phyloP scores from a whole-genome alignment of 2,888 invertebrate species.

The Stenotaenia linearis region DNA sequence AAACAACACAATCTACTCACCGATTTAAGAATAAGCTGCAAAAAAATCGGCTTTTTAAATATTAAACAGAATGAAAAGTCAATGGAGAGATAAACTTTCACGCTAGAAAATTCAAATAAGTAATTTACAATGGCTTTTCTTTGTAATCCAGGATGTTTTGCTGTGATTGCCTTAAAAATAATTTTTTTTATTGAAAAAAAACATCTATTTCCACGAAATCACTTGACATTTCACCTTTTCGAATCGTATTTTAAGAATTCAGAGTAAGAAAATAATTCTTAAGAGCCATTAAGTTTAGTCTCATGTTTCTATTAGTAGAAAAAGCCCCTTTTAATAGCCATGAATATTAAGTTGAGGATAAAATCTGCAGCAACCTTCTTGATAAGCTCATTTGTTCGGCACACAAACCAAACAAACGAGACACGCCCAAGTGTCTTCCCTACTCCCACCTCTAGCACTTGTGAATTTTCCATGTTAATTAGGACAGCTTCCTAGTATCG shows the following conservation, averaged over 20 bases:
- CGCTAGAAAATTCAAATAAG: too few species aligned
- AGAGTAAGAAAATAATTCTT: background rate
- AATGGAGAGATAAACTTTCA: too few species aligned
- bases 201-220: too few species aligned
- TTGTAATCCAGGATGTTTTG: too few species aligned
- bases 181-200: too few species aligned
- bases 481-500: background rate
- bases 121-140: too few species aligned
- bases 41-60: too few species aligned
- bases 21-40: too few species aligned
- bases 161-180: too few species aligned
- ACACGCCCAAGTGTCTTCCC: background rate
- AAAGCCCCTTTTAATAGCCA: background rate
- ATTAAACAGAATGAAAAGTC: too few species aligned
- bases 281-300: background rate
- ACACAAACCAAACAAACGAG: background rate
- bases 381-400: background rate
- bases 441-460: background rate
- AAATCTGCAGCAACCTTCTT: background rate
- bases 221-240: background rate
- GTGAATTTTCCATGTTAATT: background rate
- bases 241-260: background rate
- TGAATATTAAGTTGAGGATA: background rate
- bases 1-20: too few species aligned
- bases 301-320: background rate